Evolutionary conservation across 1,140 invertebrate genomes (phyloP), one percentile per base, ranked within the genome.

Genomic region (Drosophila littoralis): DNA sequence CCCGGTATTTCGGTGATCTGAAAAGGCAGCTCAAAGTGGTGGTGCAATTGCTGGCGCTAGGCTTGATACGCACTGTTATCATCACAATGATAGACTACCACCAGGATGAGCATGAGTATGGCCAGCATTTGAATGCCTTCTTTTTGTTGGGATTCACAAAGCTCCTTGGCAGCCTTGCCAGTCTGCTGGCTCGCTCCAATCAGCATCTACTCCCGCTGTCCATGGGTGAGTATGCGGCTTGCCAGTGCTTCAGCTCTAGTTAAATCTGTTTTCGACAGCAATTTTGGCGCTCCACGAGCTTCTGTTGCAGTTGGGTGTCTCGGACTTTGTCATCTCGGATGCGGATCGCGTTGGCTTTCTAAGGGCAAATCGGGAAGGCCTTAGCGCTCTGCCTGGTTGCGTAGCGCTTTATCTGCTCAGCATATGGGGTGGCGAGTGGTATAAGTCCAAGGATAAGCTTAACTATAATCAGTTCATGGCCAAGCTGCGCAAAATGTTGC

Each of bases 101-200:
- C 60, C 95, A 96, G 85, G 96, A 98, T 92, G 94, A 97, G 0
- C 94, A 95, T 6, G 98, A 99, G 91, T 99, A 99, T 94, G 98
- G 98, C 3, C 94, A 96, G 6, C 98, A 99, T 93, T 98, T 98
- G 97, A 99, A 99, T 92, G 99, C 99, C 91, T 99, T 99, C 90
- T 95, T 98, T 65, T 99, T 97, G 1, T 92, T 99, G 40, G 97
- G 96, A 28, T 93, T 96, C 46, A 95, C 97, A 6, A 98, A 97
- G 94, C 89, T 98, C 1, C 83, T 97, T 17, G 94, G 94, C 22
- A 94, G 94, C 32, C 36, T 64, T 2, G 54, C 65, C n/a, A 88
- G 74, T 35, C 35, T 73, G 7, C 0, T 89, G n/a, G 75, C 55
- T 0, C 51, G 36, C 2, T 51, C 54, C 0, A 68, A 88, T 46